These are phyloP conservation scores for Oreocharis arfaki DNA, from an alignment of 2,113 vertebrate genomes.

Conservation along the genomic window DNA sequence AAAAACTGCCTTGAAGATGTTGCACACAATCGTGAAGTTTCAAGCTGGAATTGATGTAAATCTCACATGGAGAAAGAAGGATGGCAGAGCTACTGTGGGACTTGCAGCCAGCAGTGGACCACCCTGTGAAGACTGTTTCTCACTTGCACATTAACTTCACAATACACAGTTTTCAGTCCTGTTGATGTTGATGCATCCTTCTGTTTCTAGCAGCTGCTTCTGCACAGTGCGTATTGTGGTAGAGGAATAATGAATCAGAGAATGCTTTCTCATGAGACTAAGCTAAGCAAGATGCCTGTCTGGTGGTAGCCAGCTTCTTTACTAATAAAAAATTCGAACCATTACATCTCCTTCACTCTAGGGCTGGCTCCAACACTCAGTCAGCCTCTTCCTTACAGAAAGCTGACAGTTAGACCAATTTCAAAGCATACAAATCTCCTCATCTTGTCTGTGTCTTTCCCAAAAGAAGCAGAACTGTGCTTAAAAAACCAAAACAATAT, in stretches of 20 bases:
- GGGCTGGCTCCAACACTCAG: neutral
- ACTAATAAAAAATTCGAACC: constrained; percentile 25
- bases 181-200: neutral
- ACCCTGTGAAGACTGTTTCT: neutral
- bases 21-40: neutral
- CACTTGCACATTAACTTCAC: neutral
- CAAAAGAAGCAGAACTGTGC: neutral
- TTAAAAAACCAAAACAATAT: neutral
- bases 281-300: neutral
- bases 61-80: neutral
- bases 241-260: neutral
- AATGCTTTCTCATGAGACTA: constrained; percentile 4
- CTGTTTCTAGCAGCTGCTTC: neutral
- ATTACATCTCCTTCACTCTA: neutral
- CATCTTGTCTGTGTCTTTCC: neutral
- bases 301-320: neutral
- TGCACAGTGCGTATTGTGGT: neutral
- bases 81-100: neutral
- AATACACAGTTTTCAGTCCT: neutral
- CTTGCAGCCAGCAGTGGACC: neutral
- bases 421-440: neutral
- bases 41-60: neutral
- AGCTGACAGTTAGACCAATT: neutral
- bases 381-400: neutral
- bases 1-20: neutral